Evolutionary conservation across 64 coral and sea anemone species (phyloP).

Genomic region (Actinia equina): DNA sequence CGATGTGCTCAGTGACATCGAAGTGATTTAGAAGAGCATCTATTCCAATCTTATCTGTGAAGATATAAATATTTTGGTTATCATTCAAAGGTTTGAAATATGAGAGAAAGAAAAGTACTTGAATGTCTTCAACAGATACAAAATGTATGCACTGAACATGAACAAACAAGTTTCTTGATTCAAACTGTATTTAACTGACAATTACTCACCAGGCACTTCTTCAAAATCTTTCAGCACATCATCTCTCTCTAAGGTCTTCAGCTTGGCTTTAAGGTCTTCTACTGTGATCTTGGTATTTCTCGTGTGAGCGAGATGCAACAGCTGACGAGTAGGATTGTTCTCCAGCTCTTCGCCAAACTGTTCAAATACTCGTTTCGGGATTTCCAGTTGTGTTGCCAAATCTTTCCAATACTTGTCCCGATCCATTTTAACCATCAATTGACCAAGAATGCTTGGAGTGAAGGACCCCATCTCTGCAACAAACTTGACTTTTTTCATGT

Average conservation of each 20-base stretch:
- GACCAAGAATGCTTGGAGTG: slow-evolving; percentile 23
- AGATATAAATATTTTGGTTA: not conserved
- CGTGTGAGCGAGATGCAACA: slow-evolving; percentile 26
- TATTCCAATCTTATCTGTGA: slow-evolving; percentile 27
- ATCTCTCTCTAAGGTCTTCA: slow-evolving; percentile 1
- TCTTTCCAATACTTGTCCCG: not conserved
- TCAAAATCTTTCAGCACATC: slow-evolving; percentile 17
- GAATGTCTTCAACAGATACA: not conserved
- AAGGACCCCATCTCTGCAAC: slow-evolving; percentile 12
- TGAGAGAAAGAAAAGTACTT: too few relatives aligned
- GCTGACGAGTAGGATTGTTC: slow-evolving; percentile 27
- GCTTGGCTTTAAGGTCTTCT: slow-evolving; percentile 25
- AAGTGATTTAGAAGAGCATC: slow-evolving; percentile 32
- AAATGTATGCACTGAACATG: not conserved
- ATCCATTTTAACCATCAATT: slow-evolving; percentile 22
- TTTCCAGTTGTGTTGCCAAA: slow-evolving; percentile 18
- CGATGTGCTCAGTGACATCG: slow-evolving; percentile 22
- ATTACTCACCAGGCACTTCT: slow-evolving; percentile 19
- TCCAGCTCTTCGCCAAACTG: slow-evolving; percentile 25
- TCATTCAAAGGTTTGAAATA: not conserved
- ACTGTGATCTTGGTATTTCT: slow-evolving; percentile 18
- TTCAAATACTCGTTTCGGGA: slow-evolving; percentile 29
- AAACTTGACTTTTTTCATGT: slow-evolving; percentile 30
- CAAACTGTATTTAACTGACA: too few relatives aligned
- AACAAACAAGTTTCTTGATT: not conserved